Evolutionary conservation across 2,113 vertebrate species (phyloP), one percentile per base, ranked within the genome.

Genomic region (Menidia beryllina): DNA sequence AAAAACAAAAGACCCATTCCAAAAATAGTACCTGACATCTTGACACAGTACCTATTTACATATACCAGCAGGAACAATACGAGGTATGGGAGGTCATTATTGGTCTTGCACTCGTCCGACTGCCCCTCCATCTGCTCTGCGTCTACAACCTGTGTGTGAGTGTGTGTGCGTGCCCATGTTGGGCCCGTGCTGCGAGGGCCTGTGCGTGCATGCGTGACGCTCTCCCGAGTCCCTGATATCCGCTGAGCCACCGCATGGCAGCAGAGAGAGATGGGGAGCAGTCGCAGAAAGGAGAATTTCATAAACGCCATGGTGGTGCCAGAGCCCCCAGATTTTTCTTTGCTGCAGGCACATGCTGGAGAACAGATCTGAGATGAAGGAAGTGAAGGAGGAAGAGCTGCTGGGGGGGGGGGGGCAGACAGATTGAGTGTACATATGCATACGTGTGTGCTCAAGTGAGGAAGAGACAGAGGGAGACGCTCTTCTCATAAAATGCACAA

Each of bases 61-160:
- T 49, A 69, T 60, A 57, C 66, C 79, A 73, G 77, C 65, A 72
- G 52, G 58, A 45, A 78, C 72, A 87, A 59, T 75, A 71, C 48
- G 27, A 51, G 62, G 68, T 80, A 58, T 69, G 59, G 56, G 69
- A 72, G 72, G 64, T 77, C 57, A 73, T 75, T 69, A 80, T 84
- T 81, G 51, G 81, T 81, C 84, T 81, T 77, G 67, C 70, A 80
- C 67, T 77, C 47, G 56, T 63, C 68, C 50, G 61, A 83, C 79
- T 76, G 78, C 43, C 75, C 61, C 47, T 85, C 85, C 86, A 80
- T 88, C 86, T 91, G 85, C 54, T 88, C 68, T 62, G 19, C 60
- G 43, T 83, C 57, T 81, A 24, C 48, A 59, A 57, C 55, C 67
- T 82, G 61, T 54, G 52, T 56, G 17, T 78, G 26, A 49, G 52